These are phyloP conservation scores for Flabesymbios commensalis DNA, from an alignment of 2,888 invertebrate genomes.

Conservation along the genomic window DNA sequence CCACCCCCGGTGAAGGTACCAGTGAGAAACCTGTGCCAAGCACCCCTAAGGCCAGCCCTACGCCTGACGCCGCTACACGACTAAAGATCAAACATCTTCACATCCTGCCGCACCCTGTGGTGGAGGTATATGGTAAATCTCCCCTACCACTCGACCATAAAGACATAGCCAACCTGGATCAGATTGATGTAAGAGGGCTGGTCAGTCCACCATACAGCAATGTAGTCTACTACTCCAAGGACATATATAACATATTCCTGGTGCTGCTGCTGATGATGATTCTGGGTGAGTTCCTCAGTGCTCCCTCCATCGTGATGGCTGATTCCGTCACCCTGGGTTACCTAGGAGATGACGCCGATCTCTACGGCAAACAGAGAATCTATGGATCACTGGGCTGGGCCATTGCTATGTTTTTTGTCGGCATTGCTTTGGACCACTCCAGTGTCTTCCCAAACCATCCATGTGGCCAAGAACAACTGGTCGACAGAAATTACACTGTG, in stretches of 20 bases:
- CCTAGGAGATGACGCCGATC: conserved; percentile 75
- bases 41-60: no score
- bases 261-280: conserved; percentile 87
- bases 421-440: conserved; percentile 80
- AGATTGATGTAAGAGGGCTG: conserved; percentile 40
- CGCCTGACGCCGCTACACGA: no score
- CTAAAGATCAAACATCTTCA: no score
- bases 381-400: conserved; percentile 98
- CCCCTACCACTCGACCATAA: conserved; percentile 40
- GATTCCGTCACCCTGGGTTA: conserved; percentile 67
- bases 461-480: conserved; percentile 77
- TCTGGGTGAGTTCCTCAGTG: conserved; percentile 96
- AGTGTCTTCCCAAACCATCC: conserved; percentile 93
- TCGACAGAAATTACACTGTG: conserved; percentile 97
- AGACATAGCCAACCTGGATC: conserved; percentile 43
- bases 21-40: no score
- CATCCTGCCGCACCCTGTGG: conserved; percentile 31
- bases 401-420: conserved; percentile 97
- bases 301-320: conserved; percentile 90
- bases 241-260: conserved; percentile 92
- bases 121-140: conserved; percentile 34
- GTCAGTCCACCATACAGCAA: conserved; percentile 84
- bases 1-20: no score
- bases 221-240: conserved; percentile 84
- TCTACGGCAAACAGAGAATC: conserved; percentile 94